Evolutionary conservation across 2,888 invertebrate genomes (phyloP), one percentile per base, ranked within the genome.

Genomic region (Drosophila seclusa): DNA sequence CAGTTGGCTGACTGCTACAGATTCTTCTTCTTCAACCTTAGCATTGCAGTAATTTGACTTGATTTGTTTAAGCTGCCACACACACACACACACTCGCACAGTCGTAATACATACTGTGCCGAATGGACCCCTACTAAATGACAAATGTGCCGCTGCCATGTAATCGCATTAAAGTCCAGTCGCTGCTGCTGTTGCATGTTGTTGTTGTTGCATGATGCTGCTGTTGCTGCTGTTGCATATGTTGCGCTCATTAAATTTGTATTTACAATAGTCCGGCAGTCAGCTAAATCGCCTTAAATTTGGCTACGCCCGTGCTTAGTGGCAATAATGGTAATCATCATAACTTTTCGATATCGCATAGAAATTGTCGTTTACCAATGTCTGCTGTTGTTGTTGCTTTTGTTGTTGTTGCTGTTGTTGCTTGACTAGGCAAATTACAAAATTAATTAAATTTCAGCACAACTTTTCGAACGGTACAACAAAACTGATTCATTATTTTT

Each of bases 191-290:
- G 67, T 31, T 29, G 53, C 24, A 48, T 36, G 31, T 32, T 52
- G 75, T 11, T 54, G 54, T 16, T 31, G 68, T 21, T 76, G 60
- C 31, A 38, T 62, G 64, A 7, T 52, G 69, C 18, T 57, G 67
- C 18, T 70, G 75, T 10, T 67, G 76, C 54, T 70, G 78, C 66
- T 71, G 85, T 73, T 84, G 85, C 88, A 85, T 88, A 88, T 88
- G 85, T 86, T 83, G 86, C 86, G 86, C 88, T 86, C 85, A 86
- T 86, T 86, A 86, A 88, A 86, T 88, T 88, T 88, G 85, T 86
- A 86, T 86, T 86, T 86, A 88, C 88, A 86, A 86, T 86, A 80
- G 83, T 76, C 69, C 78, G 45, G 80, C 58, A 59, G 70, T 74
- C 40, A 40, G 16, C 78, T 54, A 82, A 86, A 86, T 88, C 85